Conservation (phyloP, 2,113 vertebrate genomes). For the Sarotherodon lohbergeri region DNA sequence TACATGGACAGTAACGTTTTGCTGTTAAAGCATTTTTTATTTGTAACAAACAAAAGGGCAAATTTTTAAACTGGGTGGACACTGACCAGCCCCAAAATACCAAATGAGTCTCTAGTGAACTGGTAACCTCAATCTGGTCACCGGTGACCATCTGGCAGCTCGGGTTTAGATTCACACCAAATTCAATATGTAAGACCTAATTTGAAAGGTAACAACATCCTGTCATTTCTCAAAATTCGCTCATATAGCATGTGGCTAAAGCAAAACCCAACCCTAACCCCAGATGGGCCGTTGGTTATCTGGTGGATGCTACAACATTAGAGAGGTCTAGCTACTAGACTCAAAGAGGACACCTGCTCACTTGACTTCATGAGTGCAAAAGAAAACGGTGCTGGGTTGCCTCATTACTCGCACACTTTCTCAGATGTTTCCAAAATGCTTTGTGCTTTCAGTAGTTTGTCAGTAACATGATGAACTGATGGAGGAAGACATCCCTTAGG, state of each 20-base stretch:
- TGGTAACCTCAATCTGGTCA: too few species aligned
- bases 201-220: too few species aligned
- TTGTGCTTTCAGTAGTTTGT: not conserved
- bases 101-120: not conserved
- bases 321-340: not conserved
- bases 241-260: not conserved
- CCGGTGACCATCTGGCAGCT: not conserved
- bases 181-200: not conserved
- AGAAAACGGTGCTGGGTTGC: not conserved
- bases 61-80: not conserved
- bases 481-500: too few species aligned
- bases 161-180: too few species aligned
- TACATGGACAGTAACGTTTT: not conserved
- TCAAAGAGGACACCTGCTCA: not conserved
- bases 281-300: not conserved
- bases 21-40: not conserved
- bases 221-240: not conserved
- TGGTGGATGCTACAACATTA: not conserved
- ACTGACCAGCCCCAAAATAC: not conserved
- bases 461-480: not conserved
- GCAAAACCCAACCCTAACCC: not conserved
- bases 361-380: not conserved
- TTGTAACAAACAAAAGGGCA: not conserved
- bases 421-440: not conserved
- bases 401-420: not conserved